These are phyloP conservation scores for Carassius auratus DNA, from an alignment of 2,113 vertebrate species.

Conservation along the genomic window DNA sequence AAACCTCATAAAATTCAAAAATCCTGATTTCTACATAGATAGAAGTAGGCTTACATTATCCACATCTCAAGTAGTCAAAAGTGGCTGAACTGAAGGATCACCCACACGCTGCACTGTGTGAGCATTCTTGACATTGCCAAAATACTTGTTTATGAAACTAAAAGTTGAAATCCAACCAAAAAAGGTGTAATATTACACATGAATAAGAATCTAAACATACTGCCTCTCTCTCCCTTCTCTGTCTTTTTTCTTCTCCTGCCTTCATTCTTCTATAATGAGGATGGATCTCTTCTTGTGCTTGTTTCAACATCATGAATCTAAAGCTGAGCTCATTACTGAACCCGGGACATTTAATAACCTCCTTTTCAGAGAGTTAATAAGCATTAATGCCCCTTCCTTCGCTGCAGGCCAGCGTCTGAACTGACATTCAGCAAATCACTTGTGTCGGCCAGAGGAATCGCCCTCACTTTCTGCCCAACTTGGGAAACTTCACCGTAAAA, in stretches of 20 bases:
- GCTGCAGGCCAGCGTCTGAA: constrained; percentile 30
- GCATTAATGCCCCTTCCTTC: constrained; percentile 40
- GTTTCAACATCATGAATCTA: constrained; percentile 45
- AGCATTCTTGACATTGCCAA: background rate
- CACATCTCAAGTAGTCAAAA: background rate
- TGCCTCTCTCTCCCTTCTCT: background rate
- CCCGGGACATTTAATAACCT: constrained; percentile 39
- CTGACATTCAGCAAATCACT: constrained; percentile 54
- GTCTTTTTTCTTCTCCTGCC: constrained; percentile 10
- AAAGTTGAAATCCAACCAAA: background rate
- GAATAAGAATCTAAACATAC: background rate
- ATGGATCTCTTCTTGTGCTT: constrained; percentile 23
- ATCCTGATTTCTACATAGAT: background rate
- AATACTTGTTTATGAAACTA: background rate
- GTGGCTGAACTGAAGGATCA: background rate
- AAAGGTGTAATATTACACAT: background rate
- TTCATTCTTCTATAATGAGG: constrained; percentile 40
- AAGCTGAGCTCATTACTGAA: constrained; percentile 45
- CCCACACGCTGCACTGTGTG: background rate
- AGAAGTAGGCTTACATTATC: background rate
- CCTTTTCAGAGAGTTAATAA: constrained; percentile 43
- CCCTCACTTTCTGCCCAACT: background rate
- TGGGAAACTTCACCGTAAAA: background rate
- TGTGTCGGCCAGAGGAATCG: background rate
- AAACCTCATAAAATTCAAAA: background rate